Percentiles rank a stretch among this genome's conserved stretches.
Evolutionary conservation across 2,888 invertebrate species (phyloP).

Genomic region (Hemistola chrysoprasaria): DNA sequence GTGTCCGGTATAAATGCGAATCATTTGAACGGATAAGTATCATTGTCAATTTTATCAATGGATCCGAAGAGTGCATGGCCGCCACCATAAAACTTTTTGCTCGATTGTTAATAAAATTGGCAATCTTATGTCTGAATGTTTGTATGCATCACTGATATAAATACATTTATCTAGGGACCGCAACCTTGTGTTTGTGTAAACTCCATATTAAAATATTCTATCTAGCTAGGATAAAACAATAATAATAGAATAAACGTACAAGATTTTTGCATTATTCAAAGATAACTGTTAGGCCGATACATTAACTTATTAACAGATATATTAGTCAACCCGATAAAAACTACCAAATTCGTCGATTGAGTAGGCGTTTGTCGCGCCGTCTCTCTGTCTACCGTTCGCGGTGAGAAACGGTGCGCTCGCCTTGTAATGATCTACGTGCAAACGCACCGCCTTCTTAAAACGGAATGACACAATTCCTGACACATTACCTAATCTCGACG

Average conservation of each 20-base stretch:
- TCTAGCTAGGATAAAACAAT: no score
- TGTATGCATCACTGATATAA: not conserved
- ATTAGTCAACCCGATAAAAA: no score
- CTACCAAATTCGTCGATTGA: conserved; percentile 23
- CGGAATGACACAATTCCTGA: conserved; percentile 76
- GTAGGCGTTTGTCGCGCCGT: conserved; percentile 50
- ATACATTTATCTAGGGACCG: no score
- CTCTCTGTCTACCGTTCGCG: conserved; percentile 56
- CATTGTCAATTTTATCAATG: conserved; percentile 51
- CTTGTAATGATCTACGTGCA: conserved; percentile 61
- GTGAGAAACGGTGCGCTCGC: conserved; percentile 63
- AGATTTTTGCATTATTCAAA: no score
- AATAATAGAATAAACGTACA: no score
- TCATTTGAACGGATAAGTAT: conserved; percentile 12
- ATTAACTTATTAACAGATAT: no score
- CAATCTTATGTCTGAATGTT: conserved; percentile 19
- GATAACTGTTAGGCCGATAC: no score
- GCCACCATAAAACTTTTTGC: conserved; percentile 68
- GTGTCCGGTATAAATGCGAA: not conserved
- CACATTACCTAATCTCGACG: conserved; percentile 69
- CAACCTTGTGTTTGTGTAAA: no score
- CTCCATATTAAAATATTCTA: no score
- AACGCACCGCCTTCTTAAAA: conserved; percentile 70
- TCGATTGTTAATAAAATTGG: conserved; percentile 39
- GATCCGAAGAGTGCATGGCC: conserved; percentile 60